Evolutionary conservation across 2,113 vertebrate species (phyloP).

Genomic region (Semnornis frantzii): DNA sequence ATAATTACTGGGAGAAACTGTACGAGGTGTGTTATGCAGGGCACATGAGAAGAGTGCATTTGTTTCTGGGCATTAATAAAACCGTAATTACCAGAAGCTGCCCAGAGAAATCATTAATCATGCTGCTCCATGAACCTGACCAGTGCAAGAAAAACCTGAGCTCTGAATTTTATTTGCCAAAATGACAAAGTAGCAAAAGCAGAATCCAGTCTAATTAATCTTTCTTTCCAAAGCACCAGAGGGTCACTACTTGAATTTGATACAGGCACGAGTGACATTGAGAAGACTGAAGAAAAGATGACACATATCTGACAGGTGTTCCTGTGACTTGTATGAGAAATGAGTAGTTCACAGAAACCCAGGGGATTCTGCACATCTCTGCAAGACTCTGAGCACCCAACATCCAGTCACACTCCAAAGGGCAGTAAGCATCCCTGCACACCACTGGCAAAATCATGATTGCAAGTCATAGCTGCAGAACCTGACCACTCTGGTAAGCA

Average conservation of each 20-base stretch:
- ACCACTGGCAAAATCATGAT: background rate
- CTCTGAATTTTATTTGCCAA: slow-evolving; percentile 20
- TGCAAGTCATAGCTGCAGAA: background rate
- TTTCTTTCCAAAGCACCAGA: background rate
- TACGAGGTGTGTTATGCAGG: background rate
- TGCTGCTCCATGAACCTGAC: background rate
- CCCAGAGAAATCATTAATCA: background rate
- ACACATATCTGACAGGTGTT: background rate
- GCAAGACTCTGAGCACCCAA: background rate
- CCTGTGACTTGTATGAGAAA: background rate
- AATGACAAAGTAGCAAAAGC: background rate
- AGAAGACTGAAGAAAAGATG: background rate
- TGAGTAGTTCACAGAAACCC: background rate
- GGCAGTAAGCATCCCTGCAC: background rate
- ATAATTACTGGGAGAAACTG: slow-evolving; percentile 4
- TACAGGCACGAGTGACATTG: background rate
- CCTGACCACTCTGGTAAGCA: background rate
- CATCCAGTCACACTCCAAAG: background rate
- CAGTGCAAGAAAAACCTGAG: background rate
- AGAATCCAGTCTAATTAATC: background rate
- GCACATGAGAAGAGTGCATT: background rate
- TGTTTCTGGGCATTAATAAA: slow-evolving; percentile 27
- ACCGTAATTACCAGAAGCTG: slow-evolving; percentile 18
- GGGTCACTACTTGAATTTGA: background rate
- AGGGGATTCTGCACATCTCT: background rate